Evolutionary conservation across 2,888 invertebrate species (phyloP).

Genomic region (Meiosimyza platycephala): DNA sequence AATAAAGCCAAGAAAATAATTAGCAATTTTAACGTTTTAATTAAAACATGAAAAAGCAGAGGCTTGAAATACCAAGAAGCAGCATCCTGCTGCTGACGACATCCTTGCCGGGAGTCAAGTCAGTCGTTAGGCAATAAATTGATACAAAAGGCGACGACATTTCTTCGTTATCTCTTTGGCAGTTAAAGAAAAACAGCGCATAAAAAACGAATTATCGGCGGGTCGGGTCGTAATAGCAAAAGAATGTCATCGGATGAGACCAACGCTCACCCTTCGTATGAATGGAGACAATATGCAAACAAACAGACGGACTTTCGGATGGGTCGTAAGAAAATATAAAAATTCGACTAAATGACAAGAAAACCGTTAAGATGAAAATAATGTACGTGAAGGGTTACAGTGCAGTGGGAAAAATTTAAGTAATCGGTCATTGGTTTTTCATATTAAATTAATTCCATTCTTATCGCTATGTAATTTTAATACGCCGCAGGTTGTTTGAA

Average conservation of each 20-base stretch:
- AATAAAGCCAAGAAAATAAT: slow-evolving; percentile 52
- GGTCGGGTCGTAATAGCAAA: slow-evolving; percentile 18
- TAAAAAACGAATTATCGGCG: slow-evolving; percentile 52
- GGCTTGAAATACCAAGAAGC: slow-evolving; percentile 52
- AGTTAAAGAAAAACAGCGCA: slow-evolving; percentile 43
- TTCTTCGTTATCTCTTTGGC: slow-evolving; percentile 40
- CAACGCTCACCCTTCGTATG: background rate
- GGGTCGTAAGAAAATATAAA: slow-evolving; percentile 2
- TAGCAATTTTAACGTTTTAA: slow-evolving; percentile 59
- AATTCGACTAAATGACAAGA: background rate
- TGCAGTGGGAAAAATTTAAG: background rate
- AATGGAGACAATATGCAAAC: slow-evolving; percentile 30
- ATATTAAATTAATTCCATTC: background rate
- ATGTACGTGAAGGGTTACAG: slow-evolving; percentile 13
- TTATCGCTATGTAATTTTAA: background rate
- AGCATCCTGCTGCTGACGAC: background rate
- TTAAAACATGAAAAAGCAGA: slow-evolving; percentile 51
- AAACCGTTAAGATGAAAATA: background rate
- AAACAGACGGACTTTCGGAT: background rate
- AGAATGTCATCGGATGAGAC: slow-evolving; percentile 5
- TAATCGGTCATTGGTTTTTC: background rate
- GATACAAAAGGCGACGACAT: slow-evolving; percentile 48
- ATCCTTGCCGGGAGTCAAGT: slow-evolving; percentile 27
- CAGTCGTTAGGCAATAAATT: slow-evolving; percentile 65
- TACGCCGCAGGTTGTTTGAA: background rate